Base-by-base conservation (phyloP, 2,888 invertebrate genomes). In the Eueremaeus valkanovi region DNA sequence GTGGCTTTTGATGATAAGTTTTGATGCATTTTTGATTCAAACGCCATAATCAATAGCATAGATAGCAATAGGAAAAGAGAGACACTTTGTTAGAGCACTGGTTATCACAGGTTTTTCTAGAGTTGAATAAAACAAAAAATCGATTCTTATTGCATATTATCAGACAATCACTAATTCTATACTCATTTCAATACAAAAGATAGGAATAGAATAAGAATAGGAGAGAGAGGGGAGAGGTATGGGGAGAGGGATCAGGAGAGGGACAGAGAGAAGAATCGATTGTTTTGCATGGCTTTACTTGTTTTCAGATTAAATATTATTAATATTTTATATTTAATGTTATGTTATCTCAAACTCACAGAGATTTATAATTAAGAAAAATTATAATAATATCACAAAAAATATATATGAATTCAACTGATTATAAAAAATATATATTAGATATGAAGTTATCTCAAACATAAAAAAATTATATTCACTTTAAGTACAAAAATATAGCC, bases 351-450 rank as follows among this genome's bases (percentile, higher is more conserved):
- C 8, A 51, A 51, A 21, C 51, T 51, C 21, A 51, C n/a, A 51
- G 21, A 51, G 51, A 51, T 51, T 51, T 51, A 51, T 51, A 51
- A 51, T 51, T 51, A 51, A 51, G 51, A 51, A 51, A 51, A 51
- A 51, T 51, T 21, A 51, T 51, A 51, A 51, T 51, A 51, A 51
- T 1, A 21, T 8, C 8, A 21, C 16, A 21, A 21, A 16, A 8
- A 36, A 36, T 8, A 36, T 51, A 51, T n/a, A 51, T 36, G 11
- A 8, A 36, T 36, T 36, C 36, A 5, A 51, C 51, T 51, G 51
- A 51, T 51, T n/a, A n/a, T n/a, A n/a, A n/a, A n/a, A n/a, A n/a
- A 51, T 51, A 51, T 51, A 21, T n/a, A 51, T 51, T 51, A 21
- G 51, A 51, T 51, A 51, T 51, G 51, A 51, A 45, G 51, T 51